phyloP scores from a whole-genome alignment of 2,113 vertebrate species.

The Phrynosoma platyrhinos region DNA sequence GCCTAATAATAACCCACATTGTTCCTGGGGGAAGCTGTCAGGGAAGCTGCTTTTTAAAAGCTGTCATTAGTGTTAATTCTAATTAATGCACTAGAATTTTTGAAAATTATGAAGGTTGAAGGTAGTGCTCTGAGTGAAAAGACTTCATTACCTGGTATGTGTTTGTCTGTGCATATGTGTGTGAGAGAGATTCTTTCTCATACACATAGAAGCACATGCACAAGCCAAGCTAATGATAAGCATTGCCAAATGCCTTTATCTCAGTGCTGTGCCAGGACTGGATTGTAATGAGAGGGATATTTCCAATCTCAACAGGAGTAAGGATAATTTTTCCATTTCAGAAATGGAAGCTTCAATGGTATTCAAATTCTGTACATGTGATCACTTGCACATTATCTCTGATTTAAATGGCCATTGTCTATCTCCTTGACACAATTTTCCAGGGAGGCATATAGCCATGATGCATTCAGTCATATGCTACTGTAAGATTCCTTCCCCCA shows the following conservation, averaged over 20 bases:
- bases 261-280: not conserved
- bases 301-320: not conserved
- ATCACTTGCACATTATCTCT: not conserved
- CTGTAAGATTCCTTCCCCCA: too few relatives aligned
- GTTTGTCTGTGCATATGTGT: slow-evolving; percentile 31
- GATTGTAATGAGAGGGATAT: not conserved
- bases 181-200: not conserved
- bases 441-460: too few relatives aligned
- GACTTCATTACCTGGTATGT: slow-evolving; percentile 73
- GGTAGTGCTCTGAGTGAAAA: slow-evolving; percentile 70
- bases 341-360: not conserved
- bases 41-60: slow-evolving; percentile 64
- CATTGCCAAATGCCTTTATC: not conserved
- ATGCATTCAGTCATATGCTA: too few relatives aligned
- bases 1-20: slow-evolving; percentile 66
- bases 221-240: not conserved
- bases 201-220: not conserved
- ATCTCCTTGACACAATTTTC: too few relatives aligned
- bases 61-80: slow-evolving; percentile 81
- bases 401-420: too few relatives aligned
- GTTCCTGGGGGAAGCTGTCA: slow-evolving; percentile 67
- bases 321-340: not conserved
- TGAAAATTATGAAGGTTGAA: slow-evolving; percentile 77
- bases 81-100: slow-evolving; percentile 75
- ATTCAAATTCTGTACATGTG: not conserved